A percentile compares a stretch with the other conserved stretches of the same genome.
Evolutionary conservation across 92 coral and sea anemone species (phyloP).

Genomic region (Umimayanthus chanpuru): DNA sequence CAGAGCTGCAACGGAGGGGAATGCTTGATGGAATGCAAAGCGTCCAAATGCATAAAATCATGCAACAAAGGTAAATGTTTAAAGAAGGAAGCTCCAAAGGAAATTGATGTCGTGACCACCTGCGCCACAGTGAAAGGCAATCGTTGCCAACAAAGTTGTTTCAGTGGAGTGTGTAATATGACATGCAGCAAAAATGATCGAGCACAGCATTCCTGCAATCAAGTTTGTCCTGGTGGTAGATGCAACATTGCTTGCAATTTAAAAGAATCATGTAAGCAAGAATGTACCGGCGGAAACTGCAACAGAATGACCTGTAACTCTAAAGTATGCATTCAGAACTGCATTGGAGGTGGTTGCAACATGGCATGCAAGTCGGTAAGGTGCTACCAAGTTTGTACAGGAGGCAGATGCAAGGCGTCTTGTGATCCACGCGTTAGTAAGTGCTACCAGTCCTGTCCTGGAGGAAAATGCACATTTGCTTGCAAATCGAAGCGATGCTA

Average conservation of each 20-base stretch:
- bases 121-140: conserved; percentile 60
- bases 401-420: conserved; percentile 74
- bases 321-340: conserved; percentile 79
- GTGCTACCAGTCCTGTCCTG: conserved; percentile 80
- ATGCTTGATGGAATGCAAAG: conserved; percentile 77
- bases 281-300: conserved; percentile 78
- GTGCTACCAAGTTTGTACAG: conserved; percentile 83
- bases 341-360: conserved; percentile 79
- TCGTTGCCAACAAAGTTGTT: conserved; percentile 76
- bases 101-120: conserved; percentile 38
- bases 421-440: conserved; percentile 64
- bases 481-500: conserved; percentile 76
- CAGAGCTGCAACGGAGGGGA: conserved; percentile 72
- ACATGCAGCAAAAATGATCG: conserved; percentile 35
- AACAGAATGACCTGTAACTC: conserved; percentile 73
- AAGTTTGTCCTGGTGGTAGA: conserved; percentile 78
- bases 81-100: conserved; percentile 21
- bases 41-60: conserved; percentile 55
- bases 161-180: conserved; percentile 68
- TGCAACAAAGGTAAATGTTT: conserved; percentile 70
- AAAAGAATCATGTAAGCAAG: conserved; percentile 72
- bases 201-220: conserved; percentile 58
- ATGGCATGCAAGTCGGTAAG: conserved; percentile 80
- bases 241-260: conserved; percentile 75
- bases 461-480: conserved; percentile 73